Conservation (phyloP, 2,113 vertebrate species). For the Pseudois nayaur region DNA sequence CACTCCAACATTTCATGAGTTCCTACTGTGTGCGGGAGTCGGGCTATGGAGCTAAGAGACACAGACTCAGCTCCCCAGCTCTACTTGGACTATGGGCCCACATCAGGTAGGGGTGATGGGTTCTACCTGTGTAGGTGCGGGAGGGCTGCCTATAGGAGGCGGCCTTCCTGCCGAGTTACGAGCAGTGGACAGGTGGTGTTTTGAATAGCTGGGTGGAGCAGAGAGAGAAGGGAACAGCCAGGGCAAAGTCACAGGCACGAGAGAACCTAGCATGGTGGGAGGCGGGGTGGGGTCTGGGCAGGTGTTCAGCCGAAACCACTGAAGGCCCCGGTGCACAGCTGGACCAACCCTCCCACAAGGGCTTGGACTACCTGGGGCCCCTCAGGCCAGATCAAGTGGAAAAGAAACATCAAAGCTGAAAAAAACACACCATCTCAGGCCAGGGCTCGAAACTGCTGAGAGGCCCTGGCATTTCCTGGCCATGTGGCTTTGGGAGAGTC, state of each 20-base stretch:
- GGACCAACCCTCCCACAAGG: too few relatives aligned
- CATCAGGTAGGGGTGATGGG: neutral
- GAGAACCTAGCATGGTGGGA: neutral
- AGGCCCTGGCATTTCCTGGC: neutral
- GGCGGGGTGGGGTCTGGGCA: neutral
- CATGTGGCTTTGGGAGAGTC: neutral
- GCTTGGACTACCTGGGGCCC: neutral
- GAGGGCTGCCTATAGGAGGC: neutral
- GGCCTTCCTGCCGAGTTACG: neutral
- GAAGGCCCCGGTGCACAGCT: fast-evolving
- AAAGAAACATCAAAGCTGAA: neutral
- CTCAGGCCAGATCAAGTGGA: fast-evolving
- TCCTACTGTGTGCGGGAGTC: neutral
- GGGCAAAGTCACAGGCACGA: neutral
- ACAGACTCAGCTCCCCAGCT: neutral
- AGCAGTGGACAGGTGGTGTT: neutral
- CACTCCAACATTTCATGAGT: neutral
- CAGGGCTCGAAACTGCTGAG: neutral
- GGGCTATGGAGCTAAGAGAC: neutral
- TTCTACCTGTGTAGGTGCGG: neutral
- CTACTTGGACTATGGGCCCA: neutral
- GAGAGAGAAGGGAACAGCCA: neutral
- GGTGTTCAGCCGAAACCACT: neutral
- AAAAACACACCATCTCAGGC: neutral
- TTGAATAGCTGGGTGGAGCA: neutral